Base-by-base conservation (phyloP, 2,797 vertebrate genomes). In the Myripristis jacobus region DNA sequence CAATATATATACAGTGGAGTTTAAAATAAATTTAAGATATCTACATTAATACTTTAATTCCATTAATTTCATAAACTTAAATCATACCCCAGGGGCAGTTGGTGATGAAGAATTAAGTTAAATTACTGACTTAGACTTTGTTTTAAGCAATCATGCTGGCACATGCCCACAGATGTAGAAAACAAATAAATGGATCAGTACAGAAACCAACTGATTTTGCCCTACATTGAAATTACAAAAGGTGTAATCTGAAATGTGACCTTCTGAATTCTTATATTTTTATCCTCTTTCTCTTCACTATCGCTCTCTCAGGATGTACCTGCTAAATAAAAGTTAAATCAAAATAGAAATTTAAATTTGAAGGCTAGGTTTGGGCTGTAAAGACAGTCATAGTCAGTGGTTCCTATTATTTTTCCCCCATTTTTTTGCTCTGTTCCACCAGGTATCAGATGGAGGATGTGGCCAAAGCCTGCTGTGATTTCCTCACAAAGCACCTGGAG, bases 381-480 rank as follows among this genome's bases (percentile, higher is more conserved):
- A 48, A 12, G 18, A 11, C 29, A 31, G 29, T 10, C 13, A 3
- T 12, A 38, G 36, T 4, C 41, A 43, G 4, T 16, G 15, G 41
- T 43, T 15, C 4, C 16, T 4, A 15, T 41, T 15, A 4, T 41
- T 50, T 11, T 56, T 47, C 12, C 1, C 1, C 24, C 6, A 0
- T 1, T 41, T 21, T 18, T 43, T 2, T 47, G n/a, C 36, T 31
- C 1, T 29, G 9, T 51, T 43, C 6, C 34, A 3, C 51, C 72
- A 93, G 92, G 77, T 96, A 89, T 77, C 95, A 96, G 81, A 89
- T 96, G 83, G 95, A 95, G 66, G 95, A 95, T 0, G 95, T 95
- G 74, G 91, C 93, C 55, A 94, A 92, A 62, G 94, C 94, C 0
- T 96, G 95, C 82, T 95, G 94, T 2, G 93, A 95, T 88, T 96